Evolutionary conservation across 2,113 vertebrate genomes (phyloP).

Genomic region (Mellivora capensis): DNA sequence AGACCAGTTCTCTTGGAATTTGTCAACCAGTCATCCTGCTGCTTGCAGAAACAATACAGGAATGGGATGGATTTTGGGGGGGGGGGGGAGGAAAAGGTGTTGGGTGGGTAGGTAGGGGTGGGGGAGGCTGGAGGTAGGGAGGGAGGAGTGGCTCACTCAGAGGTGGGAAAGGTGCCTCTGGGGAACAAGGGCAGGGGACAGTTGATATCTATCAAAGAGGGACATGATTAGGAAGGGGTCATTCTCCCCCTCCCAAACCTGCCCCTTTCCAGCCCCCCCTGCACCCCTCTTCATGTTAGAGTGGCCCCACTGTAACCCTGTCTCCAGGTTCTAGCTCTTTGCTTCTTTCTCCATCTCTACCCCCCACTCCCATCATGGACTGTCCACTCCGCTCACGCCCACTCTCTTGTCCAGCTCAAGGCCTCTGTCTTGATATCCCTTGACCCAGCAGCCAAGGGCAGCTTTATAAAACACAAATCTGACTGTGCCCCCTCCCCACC

Average conservation of each 20-base stretch:
- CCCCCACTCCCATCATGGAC: no score
- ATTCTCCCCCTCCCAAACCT: background rate
- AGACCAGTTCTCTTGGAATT: background rate
- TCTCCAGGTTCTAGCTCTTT: background rate
- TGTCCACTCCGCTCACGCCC: background rate
- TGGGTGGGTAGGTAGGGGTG: background rate
- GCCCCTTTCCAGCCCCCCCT: background rate
- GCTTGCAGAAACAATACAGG: background rate
- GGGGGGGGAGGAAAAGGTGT: background rate
- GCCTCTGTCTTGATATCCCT: background rate
- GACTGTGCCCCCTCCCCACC: no score
- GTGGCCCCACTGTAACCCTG: background rate
- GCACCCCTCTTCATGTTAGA: background rate
- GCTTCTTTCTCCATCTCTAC: background rate
- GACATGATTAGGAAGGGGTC: background rate
- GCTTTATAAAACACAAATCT: background rate
- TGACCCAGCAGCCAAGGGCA: background rate
- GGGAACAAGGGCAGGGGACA: background rate
- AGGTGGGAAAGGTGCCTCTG: background rate
- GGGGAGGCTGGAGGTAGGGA: background rate
- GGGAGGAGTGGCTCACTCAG: background rate
- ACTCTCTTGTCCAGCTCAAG: background rate
- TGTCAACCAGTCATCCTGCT: background rate
- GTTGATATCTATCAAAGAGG: background rate
- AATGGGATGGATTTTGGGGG: background rate